Percentiles rank a stretch among this genome's conserved stretches.
Evolutionary conservation across 2,113 vertebrate genomes (phyloP).

Genomic region (Phoenicopterus ruber): DNA sequence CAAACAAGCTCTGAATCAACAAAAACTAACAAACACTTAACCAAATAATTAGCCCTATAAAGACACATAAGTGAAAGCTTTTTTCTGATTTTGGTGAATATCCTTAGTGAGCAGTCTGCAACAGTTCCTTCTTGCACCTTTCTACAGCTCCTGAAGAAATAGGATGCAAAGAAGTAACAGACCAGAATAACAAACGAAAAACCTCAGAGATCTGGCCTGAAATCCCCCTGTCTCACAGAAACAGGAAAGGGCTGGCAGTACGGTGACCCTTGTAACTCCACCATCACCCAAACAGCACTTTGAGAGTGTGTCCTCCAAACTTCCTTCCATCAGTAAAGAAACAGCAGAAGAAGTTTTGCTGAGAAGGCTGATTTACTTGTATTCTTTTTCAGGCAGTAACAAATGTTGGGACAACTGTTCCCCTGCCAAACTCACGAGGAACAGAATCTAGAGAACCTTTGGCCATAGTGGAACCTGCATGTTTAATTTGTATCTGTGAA

Average conservation of each 20-base stretch:
- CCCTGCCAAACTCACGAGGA: background rate
- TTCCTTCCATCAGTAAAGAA: background rate
- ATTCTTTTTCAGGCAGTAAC: background rate
- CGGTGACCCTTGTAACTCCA: background rate
- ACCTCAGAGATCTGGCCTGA: background rate
- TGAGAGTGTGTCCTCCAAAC: background rate
- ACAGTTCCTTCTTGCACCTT: background rate
- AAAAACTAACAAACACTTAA: background rate
- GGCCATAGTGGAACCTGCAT: background rate
- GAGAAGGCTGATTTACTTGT: background rate
- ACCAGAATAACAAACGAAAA: background rate
- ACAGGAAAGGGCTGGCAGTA: background rate
- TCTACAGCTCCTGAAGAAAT: background rate
- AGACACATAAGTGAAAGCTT: background rate
- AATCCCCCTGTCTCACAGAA: background rate
- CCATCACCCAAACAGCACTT: background rate
- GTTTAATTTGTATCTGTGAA: background rate
- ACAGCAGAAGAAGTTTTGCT: background rate
- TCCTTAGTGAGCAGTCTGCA: background rate
- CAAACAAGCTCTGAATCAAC: background rate
- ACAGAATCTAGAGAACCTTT: background rate
- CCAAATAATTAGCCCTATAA: background rate
- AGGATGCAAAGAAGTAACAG: background rate
- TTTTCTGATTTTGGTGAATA: background rate
- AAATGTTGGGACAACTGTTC: background rate